Percentiles rank a stretch among this genome's conserved stretches.
These are phyloP conservation scores for Torymus tubicola DNA, from an alignment of 2,888 invertebrate species.

Conservation along the genomic window DNA sequence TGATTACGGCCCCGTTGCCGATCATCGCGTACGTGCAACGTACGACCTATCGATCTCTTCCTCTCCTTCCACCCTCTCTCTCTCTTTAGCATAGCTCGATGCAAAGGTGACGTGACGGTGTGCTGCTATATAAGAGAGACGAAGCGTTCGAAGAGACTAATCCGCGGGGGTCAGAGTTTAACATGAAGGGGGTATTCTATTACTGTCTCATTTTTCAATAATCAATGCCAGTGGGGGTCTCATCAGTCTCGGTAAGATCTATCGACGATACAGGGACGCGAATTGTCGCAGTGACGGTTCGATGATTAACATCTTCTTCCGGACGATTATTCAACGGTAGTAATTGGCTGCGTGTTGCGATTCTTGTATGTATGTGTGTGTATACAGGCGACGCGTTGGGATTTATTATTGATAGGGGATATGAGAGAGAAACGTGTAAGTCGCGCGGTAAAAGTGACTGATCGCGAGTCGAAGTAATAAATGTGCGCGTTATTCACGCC, in stretches of 20 bases:
- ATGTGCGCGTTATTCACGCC: background rate
- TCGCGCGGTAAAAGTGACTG: background rate
- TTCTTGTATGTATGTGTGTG: background rate
- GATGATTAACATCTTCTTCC: slow-evolving; percentile 48
- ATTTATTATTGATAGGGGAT: slow-evolving; percentile 12
- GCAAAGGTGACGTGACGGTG: background rate
- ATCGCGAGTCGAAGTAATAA: slow-evolving; percentile 16
- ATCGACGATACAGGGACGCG: background rate
- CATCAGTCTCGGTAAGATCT: slow-evolving; percentile 7
- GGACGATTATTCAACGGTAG: slow-evolving; percentile 41
- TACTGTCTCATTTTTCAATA: slow-evolving; percentile 50
- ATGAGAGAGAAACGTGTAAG: background rate
- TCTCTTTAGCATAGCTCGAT: background rate
- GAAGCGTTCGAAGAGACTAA: slow-evolving; percentile 16
- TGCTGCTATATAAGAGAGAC: background rate
- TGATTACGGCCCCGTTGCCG: slow-evolving; percentile 67
- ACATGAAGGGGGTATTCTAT: slow-evolving; percentile 31
- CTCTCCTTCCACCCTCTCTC: background rate
- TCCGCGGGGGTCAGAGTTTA: slow-evolving; percentile 1
- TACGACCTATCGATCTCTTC: slow-evolving; percentile 49
- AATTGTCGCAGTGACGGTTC: slow-evolving; percentile 36
- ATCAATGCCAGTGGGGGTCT: slow-evolving; percentile 5
- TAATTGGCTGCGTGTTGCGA: slow-evolving; percentile 26
- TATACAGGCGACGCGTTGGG: slow-evolving; percentile 6
- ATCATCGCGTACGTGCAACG: slow-evolving; percentile 51